phyloP scores from a whole-genome alignment of 1,140 invertebrate species.

The Carposina sasakii region DNA sequence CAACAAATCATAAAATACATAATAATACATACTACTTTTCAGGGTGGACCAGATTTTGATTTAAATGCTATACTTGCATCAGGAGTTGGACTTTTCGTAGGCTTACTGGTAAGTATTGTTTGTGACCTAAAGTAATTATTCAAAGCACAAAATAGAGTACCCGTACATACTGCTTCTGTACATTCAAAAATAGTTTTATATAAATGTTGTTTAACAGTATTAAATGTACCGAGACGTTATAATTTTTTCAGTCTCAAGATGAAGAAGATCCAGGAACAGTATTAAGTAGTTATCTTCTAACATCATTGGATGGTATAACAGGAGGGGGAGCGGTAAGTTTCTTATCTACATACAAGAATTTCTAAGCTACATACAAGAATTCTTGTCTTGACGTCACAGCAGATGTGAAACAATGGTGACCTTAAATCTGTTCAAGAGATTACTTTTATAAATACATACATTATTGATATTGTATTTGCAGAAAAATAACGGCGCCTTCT shows the following conservation, averaged over 20 bases:
- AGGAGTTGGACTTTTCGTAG: slow-evolving; percentile 57
- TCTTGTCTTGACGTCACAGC: too few relatives aligned
- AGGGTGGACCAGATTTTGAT: slow-evolving; percentile 65
- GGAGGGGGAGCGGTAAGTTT: slow-evolving; percentile 53
- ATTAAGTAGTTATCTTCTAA: slow-evolving; percentile 54
- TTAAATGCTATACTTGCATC: slow-evolving; percentile 55
- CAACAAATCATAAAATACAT: neutral
- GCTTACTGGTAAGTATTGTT: slow-evolving; percentile 51
- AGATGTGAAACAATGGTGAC: slow-evolving; percentile 6
- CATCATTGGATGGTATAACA: slow-evolving; percentile 54
- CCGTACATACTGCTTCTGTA: neutral
- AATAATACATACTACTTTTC: slow-evolving; percentile 19
- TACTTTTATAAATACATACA: neutral
- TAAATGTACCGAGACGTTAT: neutral
- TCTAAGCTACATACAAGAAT: too few relatives aligned
- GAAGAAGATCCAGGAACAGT: slow-evolving; percentile 55
- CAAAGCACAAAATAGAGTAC: neutral
- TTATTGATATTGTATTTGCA: slow-evolving; percentile 30
- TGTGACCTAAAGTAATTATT: too few relatives aligned
- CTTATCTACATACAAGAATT: slow-evolving; percentile 3
- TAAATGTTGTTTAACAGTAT: neutral
- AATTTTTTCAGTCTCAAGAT: slow-evolving; percentile 46
- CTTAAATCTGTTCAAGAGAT: neutral
- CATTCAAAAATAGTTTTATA: neutral
- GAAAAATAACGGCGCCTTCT: slow-evolving; percentile 65